Evolutionary conservation across 30 jellyfish, hydroid and myxozoan genomes (phyloP).

Genomic region (Cassiopea xamachana): DNA sequence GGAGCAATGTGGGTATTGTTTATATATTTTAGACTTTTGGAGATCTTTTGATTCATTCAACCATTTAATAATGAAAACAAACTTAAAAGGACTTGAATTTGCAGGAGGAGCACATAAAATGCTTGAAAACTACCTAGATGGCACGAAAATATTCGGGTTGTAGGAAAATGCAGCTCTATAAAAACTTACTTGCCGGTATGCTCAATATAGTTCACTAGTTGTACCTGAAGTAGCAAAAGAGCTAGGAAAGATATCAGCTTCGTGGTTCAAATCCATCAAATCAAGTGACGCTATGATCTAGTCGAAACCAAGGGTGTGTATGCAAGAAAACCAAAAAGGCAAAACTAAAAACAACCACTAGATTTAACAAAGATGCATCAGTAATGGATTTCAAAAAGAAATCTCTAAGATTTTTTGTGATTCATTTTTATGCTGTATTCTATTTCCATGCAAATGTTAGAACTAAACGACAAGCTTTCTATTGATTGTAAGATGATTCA

Average conservation of each 20-base stretch:
- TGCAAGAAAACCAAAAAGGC: too few species aligned
- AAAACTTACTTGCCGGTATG: constrained; percentile 29
- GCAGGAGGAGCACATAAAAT: constrained; percentile 24
- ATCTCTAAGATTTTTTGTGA: too few species aligned
- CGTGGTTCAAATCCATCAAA: constrained; percentile 15
- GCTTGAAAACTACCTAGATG: constrained; percentile 11
- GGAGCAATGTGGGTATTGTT: constrained; percentile 1
- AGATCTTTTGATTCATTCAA: constrained; percentile 29
- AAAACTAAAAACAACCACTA: too few species aligned
- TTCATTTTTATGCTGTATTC: too few species aligned
- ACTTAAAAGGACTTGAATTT: constrained; percentile 31
- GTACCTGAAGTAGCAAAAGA: constrained; percentile 52
- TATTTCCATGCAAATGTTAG: too few species aligned
- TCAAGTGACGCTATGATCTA: constrained; percentile 27
- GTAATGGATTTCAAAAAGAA: too few species aligned
- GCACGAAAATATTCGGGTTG: neutral
- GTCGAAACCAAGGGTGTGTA: constrained; percentile 10
- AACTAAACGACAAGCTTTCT: too few species aligned
- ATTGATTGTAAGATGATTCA: too few species aligned
- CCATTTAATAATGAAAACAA: constrained; percentile 24
- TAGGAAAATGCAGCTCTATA: constrained; percentile 21
- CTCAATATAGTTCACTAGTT: constrained; percentile 36
- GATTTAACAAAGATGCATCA: too few species aligned
- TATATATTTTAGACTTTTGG: neutral
- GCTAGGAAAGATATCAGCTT: constrained; percentile 28